Percentiles rank a stretch among this genome's conserved stretches.
Evolutionary conservation across 1,140 invertebrate genomes (phyloP).

Genomic region (Coelopa frigida): DNA sequence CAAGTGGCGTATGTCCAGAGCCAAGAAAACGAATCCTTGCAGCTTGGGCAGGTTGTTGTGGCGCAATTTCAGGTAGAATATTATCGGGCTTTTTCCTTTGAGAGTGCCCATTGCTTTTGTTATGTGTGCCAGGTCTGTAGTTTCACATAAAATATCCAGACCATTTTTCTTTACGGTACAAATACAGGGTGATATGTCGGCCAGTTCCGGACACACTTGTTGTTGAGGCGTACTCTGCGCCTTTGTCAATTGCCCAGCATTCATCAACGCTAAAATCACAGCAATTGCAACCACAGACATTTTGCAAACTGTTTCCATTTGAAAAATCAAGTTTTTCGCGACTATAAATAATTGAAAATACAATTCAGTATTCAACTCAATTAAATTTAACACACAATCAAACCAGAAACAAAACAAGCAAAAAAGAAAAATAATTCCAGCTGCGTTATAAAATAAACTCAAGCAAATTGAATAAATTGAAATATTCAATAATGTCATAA

Average conservation of each 20-base stretch:
- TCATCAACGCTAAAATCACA: background rate
- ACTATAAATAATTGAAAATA: background rate
- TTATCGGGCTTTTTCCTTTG: conserved; percentile 66
- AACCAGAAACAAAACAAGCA: too few relatives aligned
- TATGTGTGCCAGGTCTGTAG: conserved; percentile 67
- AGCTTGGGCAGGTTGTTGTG: conserved; percentile 77
- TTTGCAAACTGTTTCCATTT: background rate
- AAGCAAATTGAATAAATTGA: too few relatives aligned
- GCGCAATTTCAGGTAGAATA: conserved; percentile 77
- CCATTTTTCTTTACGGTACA: conserved; percentile 80
- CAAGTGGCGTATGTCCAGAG: conserved; percentile 75
- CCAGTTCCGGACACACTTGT: conserved; percentile 63
- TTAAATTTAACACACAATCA: background rate
- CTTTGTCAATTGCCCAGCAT: too few relatives aligned
- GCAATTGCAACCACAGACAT: background rate
- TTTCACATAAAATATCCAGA: conserved; percentile 78
- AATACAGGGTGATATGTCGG: conserved; percentile 67
- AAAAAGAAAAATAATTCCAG: too few relatives aligned
- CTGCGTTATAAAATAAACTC: too few relatives aligned
- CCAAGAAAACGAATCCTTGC: conserved; percentile 77
- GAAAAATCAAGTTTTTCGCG: background rate
- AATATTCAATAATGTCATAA: too few relatives aligned
- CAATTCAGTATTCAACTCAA: background rate
- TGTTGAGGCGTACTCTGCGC: conserved; percentile 29
- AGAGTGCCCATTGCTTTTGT: conserved; percentile 64